These are phyloP conservation scores for Nemotelus nigrinus DNA, from an alignment of 2,888 invertebrate genomes.

Conservation along the genomic window DNA sequence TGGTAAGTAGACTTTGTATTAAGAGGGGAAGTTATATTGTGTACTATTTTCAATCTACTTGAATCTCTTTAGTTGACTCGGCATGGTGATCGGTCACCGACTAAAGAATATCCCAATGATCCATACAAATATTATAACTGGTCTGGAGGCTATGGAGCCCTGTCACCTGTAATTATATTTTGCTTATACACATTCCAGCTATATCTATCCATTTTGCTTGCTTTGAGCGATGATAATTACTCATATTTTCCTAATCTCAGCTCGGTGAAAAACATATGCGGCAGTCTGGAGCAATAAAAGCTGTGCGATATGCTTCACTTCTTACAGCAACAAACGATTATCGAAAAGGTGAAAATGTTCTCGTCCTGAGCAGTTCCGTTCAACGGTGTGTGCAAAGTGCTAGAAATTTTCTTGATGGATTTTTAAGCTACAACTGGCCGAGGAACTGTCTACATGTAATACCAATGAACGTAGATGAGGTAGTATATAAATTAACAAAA, in stretches of 20 bases:
- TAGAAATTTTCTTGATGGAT: neutral
- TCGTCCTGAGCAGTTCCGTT: conserved; percentile 1
- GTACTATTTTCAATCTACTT: too few species aligned
- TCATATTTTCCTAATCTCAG: too few species aligned
- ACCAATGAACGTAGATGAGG: neutral
- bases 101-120: neutral
- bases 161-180: neutral
- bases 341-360: neutral
- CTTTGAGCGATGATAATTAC: too few species aligned
- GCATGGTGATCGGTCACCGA: conserved; percentile 11
- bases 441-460: neutral
- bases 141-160: neutral
- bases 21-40: too few species aligned
- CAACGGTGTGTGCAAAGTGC: conserved; percentile 11
- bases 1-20: neutral
- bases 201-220: too few species aligned
- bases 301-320: neutral
- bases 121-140: neutral
- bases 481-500: neutral
- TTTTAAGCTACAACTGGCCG: neutral
- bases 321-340: neutral
- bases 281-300: neutral
- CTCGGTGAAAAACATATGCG: neutral
- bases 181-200: too few species aligned
- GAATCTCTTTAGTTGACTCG: neutral